Conservation (phyloP, 2,797 vertebrate species). For the Hoplostethus atlanticus region DNA sequence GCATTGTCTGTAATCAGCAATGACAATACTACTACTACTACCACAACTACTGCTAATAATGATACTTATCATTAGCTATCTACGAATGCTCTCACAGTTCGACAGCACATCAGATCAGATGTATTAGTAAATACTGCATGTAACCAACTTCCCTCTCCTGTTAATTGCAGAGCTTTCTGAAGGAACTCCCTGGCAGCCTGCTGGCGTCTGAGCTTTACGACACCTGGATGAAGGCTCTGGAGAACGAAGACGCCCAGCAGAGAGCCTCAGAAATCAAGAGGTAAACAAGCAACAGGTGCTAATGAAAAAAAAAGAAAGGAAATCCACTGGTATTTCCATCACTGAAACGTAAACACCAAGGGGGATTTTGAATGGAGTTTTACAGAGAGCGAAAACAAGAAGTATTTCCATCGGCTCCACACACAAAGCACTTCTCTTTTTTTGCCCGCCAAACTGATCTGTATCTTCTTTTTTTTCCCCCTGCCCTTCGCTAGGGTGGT, state of each 20-base stretch:
- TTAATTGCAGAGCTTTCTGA: conserved; percentile 90
- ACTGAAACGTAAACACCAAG: neutral
- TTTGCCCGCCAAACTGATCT: conserved; percentile 51
- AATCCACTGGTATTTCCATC: conserved; percentile 31
- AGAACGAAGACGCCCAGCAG: conserved; percentile 78
- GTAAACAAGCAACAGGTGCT: conserved; percentile 73
- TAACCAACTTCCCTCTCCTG: conserved; percentile 22
- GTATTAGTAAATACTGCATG: neutral
- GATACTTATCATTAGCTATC: too few relatives aligned
- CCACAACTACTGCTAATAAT: too few relatives aligned
- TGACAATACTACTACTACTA: neutral
- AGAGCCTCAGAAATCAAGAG: conserved; percentile 84
- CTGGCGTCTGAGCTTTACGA: conserved; percentile 88
- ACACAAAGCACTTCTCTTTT: conserved; percentile 48
- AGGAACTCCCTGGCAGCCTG: conserved; percentile 92
- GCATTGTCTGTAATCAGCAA: too few relatives aligned
- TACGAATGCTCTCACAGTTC: neutral
- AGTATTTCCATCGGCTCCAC: conserved; percentile 16
- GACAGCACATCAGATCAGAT: too few relatives aligned
- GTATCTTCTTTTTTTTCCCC: conserved; percentile 51
- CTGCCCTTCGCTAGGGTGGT: conserved; percentile 81
- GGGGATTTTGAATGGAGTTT: conserved; percentile 64
- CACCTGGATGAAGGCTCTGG: conserved; percentile 89
- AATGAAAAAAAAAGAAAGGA: conserved; percentile 10
- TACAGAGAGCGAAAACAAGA: conserved; percentile 51